Conservation (phyloP, 2,797 vertebrate species). For the Chelon labrosus region DNA sequence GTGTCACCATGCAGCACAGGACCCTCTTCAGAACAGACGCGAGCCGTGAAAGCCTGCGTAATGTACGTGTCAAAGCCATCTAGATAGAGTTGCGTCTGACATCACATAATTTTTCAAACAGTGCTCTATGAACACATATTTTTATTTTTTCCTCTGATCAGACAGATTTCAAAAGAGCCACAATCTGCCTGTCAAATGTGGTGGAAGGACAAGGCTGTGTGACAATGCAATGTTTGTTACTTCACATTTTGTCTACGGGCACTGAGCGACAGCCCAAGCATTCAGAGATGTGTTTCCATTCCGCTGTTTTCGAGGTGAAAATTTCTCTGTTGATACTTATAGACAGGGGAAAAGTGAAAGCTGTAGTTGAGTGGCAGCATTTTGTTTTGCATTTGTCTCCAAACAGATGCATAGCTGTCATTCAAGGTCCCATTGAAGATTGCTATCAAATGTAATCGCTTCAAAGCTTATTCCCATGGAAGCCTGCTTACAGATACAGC, state of each 20-base stretch:
- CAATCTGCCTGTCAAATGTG: conserved; percentile 59
- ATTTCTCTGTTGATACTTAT: conserved; percentile 69
- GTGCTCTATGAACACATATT: conserved; percentile 27
- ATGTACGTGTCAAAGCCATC: conserved; percentile 45
- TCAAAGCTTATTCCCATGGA: conserved; percentile 86
- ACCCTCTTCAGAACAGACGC: conserved; percentile 48
- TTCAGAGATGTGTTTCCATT: conserved; percentile 61
- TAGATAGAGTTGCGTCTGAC: conserved; percentile 41
- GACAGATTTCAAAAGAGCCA: conserved; percentile 44
- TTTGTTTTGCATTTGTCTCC: conserved; percentile 86
- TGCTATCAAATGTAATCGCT: conserved; percentile 86
- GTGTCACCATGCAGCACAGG: conserved; percentile 41
- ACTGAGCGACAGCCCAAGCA: conserved; percentile 52
- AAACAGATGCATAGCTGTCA: conserved; percentile 88
- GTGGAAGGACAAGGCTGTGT: conserved; percentile 30
- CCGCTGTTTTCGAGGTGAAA: conserved; percentile 69
- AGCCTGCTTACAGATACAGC: conserved; percentile 81
- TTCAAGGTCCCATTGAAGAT: conserved; percentile 87
- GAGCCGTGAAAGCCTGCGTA: conserved; percentile 24
- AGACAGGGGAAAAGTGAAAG: conserved; percentile 72
- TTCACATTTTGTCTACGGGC: conserved; percentile 65
- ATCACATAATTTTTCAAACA: conserved; percentile 58
- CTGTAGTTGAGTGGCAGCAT: conserved; percentile 83
- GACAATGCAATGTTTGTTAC: conserved; percentile 57
- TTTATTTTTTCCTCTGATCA: conserved; percentile 53